Percentiles rank a stretch among this genome's conserved stretches.
Conservation (phyloP, 2,888 invertebrate genomes). For the Taenaris catops region DNA sequence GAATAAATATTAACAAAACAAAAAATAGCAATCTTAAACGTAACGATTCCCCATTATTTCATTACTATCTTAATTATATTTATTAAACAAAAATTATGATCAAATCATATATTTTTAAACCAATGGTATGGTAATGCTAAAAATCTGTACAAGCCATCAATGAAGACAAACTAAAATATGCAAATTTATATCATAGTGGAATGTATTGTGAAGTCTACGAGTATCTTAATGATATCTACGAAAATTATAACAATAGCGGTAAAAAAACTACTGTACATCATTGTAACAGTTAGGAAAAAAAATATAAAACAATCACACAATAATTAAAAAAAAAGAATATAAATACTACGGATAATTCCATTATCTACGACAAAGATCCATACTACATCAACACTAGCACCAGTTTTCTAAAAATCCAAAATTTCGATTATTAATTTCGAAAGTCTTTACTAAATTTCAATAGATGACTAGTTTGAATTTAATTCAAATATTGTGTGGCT, state of each 20-base stretch:
- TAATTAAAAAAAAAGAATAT: conserved; percentile 7
- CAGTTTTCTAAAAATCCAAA: conserved; percentile 32
- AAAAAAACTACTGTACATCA: conserved; percentile 26
- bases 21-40: conserved; percentile 71
- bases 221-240: conserved; percentile 25
- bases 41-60: conserved; percentile 71
- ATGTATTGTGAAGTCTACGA: conserved; percentile 37
- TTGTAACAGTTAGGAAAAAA: conserved; percentile 24
- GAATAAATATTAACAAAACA: conserved; percentile 74
- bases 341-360: conserved; percentile 16
- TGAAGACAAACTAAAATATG: conserved; percentile 22
- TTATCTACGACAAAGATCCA: conserved; percentile 23
- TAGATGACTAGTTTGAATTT: conserved; percentile 44
- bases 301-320: conserved; percentile 27
- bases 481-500: conserved; percentile 22
- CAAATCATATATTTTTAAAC: conserved; percentile 14
- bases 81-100: conserved; percentile 24
- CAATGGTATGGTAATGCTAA: conserved; percentile 15
- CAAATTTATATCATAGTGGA: conserved; percentile 34
- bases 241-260: conserved; percentile 31
- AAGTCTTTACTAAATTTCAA: conserved; percentile 29
- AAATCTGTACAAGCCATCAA: conserved; percentile 24
- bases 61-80: conserved; percentile 26
- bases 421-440: conserved; percentile 25
- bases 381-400: conserved; percentile 37